A percentile compares a stretch with the other conserved stretches of the same genome.
Evolutionary conservation across 2,797 vertebrate genomes (phyloP).

Genomic region (Bufotes viridis): DNA sequence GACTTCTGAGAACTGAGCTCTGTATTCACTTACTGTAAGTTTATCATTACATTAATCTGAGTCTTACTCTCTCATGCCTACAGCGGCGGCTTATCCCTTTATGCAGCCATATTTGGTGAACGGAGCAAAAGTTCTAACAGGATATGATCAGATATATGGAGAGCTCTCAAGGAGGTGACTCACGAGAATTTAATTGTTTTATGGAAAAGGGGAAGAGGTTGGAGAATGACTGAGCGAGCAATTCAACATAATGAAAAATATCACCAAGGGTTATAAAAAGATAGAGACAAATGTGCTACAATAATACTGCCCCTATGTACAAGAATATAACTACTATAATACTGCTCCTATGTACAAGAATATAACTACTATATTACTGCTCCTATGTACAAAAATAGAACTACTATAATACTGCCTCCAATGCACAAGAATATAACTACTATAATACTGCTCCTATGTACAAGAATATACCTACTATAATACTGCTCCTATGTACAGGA

Average conservation of each 20-base stretch:
- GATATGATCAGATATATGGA: constrained; percentile 1
- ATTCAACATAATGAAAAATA: not conserved
- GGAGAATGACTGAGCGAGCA: not conserved
- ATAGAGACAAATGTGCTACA: too few species aligned
- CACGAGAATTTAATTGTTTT: not conserved
- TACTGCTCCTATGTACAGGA: not conserved
- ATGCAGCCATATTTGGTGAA: constrained; percentile 46
- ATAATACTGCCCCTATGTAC: too few species aligned
- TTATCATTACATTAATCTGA: not conserved
- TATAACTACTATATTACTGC: not conserved
- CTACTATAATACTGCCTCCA: not conserved
- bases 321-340: not conserved
- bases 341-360: not conserved
- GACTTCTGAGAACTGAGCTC: not conserved
- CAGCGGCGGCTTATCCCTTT: not conserved
- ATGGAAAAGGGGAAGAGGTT: not conserved
- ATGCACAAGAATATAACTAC: not conserved
- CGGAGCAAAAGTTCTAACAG: not conserved
- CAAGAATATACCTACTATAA: constrained; percentile 9
- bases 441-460: constrained; percentile 1
- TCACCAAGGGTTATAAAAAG: not conserved
- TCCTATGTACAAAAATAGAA: not conserved
- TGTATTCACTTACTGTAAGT: not conserved
- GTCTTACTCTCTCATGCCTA: not conserved
- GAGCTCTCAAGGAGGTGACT: not conserved